phyloP scores from a whole-genome alignment of 2,113 vertebrate species.

The Microcebus murinus region DNA sequence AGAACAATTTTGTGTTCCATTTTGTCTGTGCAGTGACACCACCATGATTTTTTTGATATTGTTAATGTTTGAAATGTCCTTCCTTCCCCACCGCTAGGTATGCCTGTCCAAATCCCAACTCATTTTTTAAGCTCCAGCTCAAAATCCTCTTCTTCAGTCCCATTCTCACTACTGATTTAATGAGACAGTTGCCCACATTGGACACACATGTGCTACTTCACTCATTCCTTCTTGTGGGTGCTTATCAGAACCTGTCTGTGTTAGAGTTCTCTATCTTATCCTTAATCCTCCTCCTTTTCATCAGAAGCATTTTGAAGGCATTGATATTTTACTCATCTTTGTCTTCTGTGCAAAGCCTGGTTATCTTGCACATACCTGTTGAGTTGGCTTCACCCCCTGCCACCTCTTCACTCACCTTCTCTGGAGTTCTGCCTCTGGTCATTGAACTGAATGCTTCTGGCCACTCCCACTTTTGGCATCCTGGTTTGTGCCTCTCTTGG shows the following conservation, averaged over 20 bases:
- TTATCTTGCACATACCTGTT: not conserved
- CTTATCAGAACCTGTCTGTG: not conserved
- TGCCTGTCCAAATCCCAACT: not conserved
- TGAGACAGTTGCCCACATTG: not conserved
- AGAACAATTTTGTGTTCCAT: not conserved
- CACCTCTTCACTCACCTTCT: not conserved
- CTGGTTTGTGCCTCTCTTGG: not conserved
- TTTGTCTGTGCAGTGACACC: not conserved
- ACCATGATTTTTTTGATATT: not conserved
- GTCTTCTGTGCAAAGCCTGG: not conserved
- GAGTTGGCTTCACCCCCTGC: not conserved
- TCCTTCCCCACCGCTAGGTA: not conserved
- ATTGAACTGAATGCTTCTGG: not conserved
- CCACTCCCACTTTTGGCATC: not conserved
- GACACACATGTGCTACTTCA: rapidly evolving
- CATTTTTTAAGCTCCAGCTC: not conserved
- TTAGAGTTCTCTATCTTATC: not conserved
- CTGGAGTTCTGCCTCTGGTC: not conserved
- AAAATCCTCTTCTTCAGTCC: not conserved
- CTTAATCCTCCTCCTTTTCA: not conserved
- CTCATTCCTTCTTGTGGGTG: not conserved
- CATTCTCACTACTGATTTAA: not conserved
- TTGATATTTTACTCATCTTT: not conserved
- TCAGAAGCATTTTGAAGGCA: not conserved
- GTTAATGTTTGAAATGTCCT: not conserved